These are phyloP conservation scores for Excalfactoria chinensis DNA, from an alignment of 2,113 vertebrate species.

Conservation along the genomic window DNA sequence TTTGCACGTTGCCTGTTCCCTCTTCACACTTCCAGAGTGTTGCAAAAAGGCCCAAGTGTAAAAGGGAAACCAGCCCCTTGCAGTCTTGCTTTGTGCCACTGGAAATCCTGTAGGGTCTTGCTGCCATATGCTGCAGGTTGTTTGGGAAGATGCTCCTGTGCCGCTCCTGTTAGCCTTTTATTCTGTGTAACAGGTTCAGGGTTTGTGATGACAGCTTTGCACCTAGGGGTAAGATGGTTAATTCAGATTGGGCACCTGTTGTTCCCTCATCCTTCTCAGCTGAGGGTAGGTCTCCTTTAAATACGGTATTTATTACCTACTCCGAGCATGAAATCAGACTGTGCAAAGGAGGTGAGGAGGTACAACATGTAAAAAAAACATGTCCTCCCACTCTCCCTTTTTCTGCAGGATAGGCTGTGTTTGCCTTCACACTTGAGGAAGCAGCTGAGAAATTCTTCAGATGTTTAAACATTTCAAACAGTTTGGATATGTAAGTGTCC, in stretches of 20 bases:
- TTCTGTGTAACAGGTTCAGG: not conserved
- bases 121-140: constrained; percentile 40
- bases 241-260: constrained; percentile 23
- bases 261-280: constrained; percentile 27
- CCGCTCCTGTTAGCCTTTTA: constrained; percentile 26
- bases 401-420: constrained; percentile 31
- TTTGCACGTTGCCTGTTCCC: not conserved
- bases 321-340: constrained; percentile 46
- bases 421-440: constrained; percentile 59
- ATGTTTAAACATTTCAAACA: constrained; percentile 43
- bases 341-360: constrained; percentile 65
- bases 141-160: not conserved
- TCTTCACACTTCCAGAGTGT: not conserved
- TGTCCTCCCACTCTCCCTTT: constrained; percentile 66
- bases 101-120: not conserved
- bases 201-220: constrained; percentile 45
- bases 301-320: not conserved
- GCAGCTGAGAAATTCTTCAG: constrained; percentile 67
- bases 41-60: not conserved
- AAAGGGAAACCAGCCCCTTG: constrained; percentile 18
- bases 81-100: not conserved
- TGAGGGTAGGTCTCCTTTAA: constrained; percentile 27
- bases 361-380: constrained; percentile 68
- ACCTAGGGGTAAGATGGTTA: not conserved
- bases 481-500: constrained; percentile 34